phyloP scores from a whole-genome alignment of 2,888 invertebrate genomes.

The Alitta virens region DNA sequence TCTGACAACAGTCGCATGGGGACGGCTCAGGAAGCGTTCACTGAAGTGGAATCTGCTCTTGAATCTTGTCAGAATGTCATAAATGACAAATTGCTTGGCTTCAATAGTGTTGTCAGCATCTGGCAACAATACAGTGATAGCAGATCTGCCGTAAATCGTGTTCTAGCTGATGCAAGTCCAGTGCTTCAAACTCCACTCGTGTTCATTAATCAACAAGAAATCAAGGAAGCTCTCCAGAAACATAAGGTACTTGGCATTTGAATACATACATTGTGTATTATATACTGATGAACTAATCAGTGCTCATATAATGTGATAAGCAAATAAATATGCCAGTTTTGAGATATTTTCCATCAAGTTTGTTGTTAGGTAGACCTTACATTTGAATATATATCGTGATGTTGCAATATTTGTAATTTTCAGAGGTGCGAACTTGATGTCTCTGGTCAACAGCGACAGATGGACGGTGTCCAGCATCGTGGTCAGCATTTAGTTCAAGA shows the following conservation, averaged over 20 bases:
- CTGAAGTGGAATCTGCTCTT: constrained; percentile 42
- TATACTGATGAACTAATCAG: neutral
- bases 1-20: constrained; percentile 38
- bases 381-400: too few relatives aligned
- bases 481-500: constrained; percentile 56
- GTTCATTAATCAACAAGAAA: constrained; percentile 38
- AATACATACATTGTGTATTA: too few relatives aligned
- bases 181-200: constrained; percentile 38
- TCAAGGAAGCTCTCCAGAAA: constrained; percentile 46
- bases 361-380: too few relatives aligned
- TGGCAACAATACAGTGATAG: constrained; percentile 50
- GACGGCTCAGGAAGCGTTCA: constrained; percentile 40
- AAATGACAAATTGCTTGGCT: constrained; percentile 19
- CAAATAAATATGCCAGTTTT: too few relatives aligned
- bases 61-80: constrained; percentile 41
- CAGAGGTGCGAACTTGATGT: constrained; percentile 53
- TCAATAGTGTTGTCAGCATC: constrained; percentile 31
- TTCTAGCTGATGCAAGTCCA: constrained; percentile 39
- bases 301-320: too few relatives aligned
- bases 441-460: constrained; percentile 63
- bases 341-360: too few relatives aligned
- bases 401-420: constrained; percentile 8
- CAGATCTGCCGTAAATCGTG: constrained; percentile 37
- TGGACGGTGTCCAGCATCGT: constrained; percentile 65
- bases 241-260: constrained; percentile 49